A percentile compares a stretch with the other conserved stretches of the same genome.
Conservation (phyloP, 2,888 invertebrate genomes). For the Schizaphis graminum region DNA sequence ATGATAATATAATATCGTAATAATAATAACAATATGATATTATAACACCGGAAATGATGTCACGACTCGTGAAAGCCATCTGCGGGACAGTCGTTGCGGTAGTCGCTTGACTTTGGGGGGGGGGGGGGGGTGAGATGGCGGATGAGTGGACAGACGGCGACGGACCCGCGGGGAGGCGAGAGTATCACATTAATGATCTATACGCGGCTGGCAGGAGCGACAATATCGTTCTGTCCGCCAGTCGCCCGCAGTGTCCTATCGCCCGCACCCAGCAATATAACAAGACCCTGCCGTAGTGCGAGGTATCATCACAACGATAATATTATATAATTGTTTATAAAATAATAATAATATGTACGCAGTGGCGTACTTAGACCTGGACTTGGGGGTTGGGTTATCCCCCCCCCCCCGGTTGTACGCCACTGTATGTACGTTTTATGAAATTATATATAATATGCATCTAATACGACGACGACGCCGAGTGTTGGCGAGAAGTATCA, state of each 20-base stretch:
- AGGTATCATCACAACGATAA: too few species aligned
- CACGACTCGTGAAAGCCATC: constrained; percentile 30
- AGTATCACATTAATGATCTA: constrained; percentile 5
- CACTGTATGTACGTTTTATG: too few species aligned
- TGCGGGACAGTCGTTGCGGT: not conserved
- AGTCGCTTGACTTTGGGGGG: not conserved
- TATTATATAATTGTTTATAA: too few species aligned
- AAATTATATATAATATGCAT: too few species aligned
- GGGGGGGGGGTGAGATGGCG: not conserved
- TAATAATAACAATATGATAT: not conserved
- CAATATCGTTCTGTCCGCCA: not conserved
- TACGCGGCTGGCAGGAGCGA: not conserved
- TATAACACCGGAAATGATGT: constrained; percentile 39
- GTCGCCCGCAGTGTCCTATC: not conserved
- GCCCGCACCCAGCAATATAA: too few species aligned
- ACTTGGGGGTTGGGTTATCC: too few species aligned
- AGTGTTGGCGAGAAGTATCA: too few species aligned
- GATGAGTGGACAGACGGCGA: not conserved
- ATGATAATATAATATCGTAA: not conserved
- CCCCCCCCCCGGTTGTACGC: too few species aligned
- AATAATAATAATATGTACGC: too few species aligned
- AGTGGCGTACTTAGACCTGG: too few species aligned
- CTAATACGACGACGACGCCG: too few species aligned
- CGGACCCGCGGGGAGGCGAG: not conserved
- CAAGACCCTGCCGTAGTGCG: too few species aligned